phyloP scores from a whole-genome alignment of 2,888 invertebrate genomes.

The Eristalinus aeneus region DNA sequence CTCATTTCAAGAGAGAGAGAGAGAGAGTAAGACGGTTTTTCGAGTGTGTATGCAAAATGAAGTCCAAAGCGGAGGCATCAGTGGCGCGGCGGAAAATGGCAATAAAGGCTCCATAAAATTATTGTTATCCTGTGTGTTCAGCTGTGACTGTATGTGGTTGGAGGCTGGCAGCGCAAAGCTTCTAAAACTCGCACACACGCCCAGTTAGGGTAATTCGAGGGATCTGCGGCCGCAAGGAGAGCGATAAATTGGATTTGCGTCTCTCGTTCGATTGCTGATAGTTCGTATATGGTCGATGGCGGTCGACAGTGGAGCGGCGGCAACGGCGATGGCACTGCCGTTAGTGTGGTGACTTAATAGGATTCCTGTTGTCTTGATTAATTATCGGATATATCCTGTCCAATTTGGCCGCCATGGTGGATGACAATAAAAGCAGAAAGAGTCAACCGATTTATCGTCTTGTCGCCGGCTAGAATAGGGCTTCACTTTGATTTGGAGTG shows the following conservation, averaged over 20 bases:
- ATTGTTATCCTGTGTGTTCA: constrained; percentile 19
- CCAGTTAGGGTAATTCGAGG: background rate
- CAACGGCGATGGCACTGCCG: background rate
- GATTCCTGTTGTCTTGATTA: constrained; percentile 21
- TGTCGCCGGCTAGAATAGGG: background rate
- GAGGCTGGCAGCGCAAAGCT: background rate
- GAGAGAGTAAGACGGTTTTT: background rate
- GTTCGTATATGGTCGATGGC: background rate
- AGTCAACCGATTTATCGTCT: background rate
- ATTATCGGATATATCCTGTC: constrained; percentile 2
- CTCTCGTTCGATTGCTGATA: background rate
- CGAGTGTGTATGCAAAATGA: background rate
- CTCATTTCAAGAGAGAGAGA: background rate
- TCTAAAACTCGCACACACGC: background rate
- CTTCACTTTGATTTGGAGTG: background rate
- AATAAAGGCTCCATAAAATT: constrained; percentile 30
- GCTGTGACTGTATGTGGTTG: background rate
- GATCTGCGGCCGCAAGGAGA: background rate
- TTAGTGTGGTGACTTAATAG: constrained; percentile 8
- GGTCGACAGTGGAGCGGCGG: too few relatives aligned
- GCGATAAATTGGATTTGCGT: constrained; percentile 16
- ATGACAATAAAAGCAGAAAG: background rate
- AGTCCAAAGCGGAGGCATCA: background rate
- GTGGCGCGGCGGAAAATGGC: background rate
- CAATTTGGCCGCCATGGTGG: background rate